These are phyloP conservation scores for Pristiophorus japonicus DNA, from an alignment of 2,113 vertebrate genomes.

Conservation along the genomic window DNA sequence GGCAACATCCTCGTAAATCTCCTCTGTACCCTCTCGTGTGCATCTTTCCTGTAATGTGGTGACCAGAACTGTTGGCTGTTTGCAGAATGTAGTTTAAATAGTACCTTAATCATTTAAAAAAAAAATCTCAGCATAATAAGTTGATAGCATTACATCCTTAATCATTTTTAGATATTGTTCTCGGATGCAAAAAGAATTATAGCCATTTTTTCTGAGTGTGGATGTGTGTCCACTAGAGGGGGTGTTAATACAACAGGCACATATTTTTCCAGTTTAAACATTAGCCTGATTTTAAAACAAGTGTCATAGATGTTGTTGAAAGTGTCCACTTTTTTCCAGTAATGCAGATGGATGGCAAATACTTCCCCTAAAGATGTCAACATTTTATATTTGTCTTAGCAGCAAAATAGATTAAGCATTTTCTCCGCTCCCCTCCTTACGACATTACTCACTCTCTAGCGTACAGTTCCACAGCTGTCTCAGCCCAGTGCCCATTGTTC, in stretches of 20 bases:
- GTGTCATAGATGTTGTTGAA: not conserved
- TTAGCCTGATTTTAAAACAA: not conserved
- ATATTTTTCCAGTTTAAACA: not conserved
- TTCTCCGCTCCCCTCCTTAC: too few relatives aligned
- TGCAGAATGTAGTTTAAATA: not conserved
- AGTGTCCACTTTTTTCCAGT: not conserved
- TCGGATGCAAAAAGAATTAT: not conserved
- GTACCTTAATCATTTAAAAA: too few relatives aligned
- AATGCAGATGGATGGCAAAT: not conserved
- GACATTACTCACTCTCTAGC: too few relatives aligned
- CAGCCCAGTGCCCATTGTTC: too few relatives aligned
- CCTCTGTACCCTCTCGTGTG: too few relatives aligned
- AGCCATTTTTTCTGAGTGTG: not conserved
- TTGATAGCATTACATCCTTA: not conserved
- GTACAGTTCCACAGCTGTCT: too few relatives aligned
- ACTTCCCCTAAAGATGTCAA: too few relatives aligned
- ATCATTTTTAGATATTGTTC: not conserved
- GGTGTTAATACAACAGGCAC: not conserved
- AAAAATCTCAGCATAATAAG: not conserved
- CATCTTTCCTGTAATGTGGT: too few relatives aligned
- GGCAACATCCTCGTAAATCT: too few relatives aligned
- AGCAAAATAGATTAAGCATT: not conserved
- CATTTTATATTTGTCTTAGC: too few relatives aligned
- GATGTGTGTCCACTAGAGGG: not conserved
- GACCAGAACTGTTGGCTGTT: too few relatives aligned